Conservation (phyloP, 2,113 vertebrate species). For the Cervus canadensis region DNA sequence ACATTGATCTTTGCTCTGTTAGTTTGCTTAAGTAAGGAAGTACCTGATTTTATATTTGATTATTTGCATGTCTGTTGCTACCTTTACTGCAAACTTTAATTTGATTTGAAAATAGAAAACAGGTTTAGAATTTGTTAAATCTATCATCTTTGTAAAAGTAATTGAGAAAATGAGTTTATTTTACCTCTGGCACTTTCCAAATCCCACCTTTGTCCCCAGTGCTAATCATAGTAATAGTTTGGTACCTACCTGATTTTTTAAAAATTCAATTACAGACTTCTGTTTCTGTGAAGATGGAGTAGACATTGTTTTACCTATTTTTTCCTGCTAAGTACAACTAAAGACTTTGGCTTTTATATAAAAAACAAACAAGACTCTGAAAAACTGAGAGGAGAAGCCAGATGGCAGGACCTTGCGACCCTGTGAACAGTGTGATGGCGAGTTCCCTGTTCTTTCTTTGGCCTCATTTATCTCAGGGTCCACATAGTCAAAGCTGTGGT, state of each 20-base stretch:
- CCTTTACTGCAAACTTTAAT: not conserved
- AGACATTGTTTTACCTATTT: not conserved
- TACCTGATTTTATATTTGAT: not conserved
- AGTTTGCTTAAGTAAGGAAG: not conserved
- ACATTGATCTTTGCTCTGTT: not conserved
- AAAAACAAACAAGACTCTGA: not conserved
- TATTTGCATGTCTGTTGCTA: not conserved
- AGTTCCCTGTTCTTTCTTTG: not conserved
- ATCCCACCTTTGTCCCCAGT: not conserved
- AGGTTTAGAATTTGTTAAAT: not conserved
- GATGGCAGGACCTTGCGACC: not conserved
- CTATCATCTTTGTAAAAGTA: not conserved
- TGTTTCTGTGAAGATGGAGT: not conserved
- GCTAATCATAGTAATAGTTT: not conserved
- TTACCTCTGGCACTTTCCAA: not conserved
- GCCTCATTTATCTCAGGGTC: not conserved
- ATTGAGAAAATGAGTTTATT: not conserved
- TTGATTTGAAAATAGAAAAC: not conserved
- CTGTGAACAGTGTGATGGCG: not conserved
- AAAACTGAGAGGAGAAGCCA: not conserved
- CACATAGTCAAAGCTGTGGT: not conserved
- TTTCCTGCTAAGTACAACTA: not conserved
- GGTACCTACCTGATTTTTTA: not conserved
- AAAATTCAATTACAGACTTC: not conserved
- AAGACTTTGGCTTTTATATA: not conserved